Conservation (phyloP, 2,113 vertebrate genomes). For the Oreocharis arfaki region DNA sequence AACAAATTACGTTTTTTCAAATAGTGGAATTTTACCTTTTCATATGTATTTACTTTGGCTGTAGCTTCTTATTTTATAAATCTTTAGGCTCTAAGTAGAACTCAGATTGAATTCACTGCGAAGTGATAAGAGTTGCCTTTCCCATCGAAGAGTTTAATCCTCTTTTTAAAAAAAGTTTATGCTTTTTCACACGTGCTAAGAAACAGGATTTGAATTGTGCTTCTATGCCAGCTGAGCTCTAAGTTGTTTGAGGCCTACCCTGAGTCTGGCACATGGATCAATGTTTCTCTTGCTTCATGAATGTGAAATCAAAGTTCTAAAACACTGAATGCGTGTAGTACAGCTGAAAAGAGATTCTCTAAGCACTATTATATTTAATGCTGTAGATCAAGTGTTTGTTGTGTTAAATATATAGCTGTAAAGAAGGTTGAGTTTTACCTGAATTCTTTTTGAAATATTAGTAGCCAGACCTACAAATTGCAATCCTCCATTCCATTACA, state of each 20-base stretch:
- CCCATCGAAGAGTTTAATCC: not conserved
- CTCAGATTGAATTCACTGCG: not conserved
- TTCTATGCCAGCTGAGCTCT: not conserved
- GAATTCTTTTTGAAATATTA: not conserved
- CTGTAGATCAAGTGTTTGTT: not conserved
- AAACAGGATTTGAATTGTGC: not conserved
- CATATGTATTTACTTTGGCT: not conserved
- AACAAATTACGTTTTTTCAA: not conserved
- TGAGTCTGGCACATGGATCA: not conserved
- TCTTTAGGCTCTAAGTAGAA: not conserved
- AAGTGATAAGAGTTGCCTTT: not conserved
- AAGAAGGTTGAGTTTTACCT: not conserved
- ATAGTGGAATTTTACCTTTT: not conserved
- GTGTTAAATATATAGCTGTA: not conserved
- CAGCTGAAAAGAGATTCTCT: not conserved
- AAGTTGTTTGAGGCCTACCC: not conserved
- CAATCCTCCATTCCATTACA: not conserved
- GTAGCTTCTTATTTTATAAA: not conserved
- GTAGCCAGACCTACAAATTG: not conserved
- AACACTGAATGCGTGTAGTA: not conserved
- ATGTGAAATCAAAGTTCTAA: not conserved
- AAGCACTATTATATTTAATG: not conserved
- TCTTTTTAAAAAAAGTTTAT: not conserved
- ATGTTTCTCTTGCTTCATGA: not conserved
- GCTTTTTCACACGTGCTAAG: not conserved